Conservation (phyloP, 2,888 invertebrate species). For the Neoscelio sp. region DNA sequence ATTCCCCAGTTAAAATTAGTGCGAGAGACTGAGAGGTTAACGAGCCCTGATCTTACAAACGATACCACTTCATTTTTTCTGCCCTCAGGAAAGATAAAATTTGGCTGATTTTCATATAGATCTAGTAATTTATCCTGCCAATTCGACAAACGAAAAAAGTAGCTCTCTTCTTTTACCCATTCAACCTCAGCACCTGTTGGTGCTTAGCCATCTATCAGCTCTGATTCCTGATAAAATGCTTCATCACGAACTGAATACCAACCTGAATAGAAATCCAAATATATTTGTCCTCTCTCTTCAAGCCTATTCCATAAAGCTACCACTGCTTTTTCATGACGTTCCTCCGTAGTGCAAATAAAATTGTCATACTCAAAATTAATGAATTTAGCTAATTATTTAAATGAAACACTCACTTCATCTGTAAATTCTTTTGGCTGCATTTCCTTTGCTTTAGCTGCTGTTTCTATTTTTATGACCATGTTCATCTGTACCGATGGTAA, state of each 20-base stretch:
- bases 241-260: constrained; percentile 54
- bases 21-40: constrained; percentile 42
- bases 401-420: constrained; percentile 37
- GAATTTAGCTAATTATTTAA: constrained; percentile 32
- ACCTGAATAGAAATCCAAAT: constrained; percentile 44
- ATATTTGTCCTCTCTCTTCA: constrained; percentile 51
- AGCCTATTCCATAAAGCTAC: constrained; percentile 48
- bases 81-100: constrained; percentile 35
- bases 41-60: constrained; percentile 38
- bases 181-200: constrained; percentile 37
- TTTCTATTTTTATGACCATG: constrained; percentile 50
- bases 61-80: constrained; percentile 43
- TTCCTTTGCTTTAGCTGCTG: constrained; percentile 41
- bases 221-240: constrained; percentile 48
- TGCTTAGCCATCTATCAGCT: constrained; percentile 52
- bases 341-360: constrained; percentile 50
- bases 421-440: constrained; percentile 47
- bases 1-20: constrained; percentile 54
- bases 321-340: constrained; percentile 42
- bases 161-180: constrained; percentile 42
- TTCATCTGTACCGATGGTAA: constrained; percentile 42
- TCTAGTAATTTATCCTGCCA: constrained; percentile 41
- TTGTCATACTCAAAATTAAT: constrained; percentile 45
- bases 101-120: constrained; percentile 29
- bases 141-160: constrained; percentile 36